Base-by-base conservation (phyloP, 2,113 vertebrate species). In the Odocoileus hemionus region DNA sequence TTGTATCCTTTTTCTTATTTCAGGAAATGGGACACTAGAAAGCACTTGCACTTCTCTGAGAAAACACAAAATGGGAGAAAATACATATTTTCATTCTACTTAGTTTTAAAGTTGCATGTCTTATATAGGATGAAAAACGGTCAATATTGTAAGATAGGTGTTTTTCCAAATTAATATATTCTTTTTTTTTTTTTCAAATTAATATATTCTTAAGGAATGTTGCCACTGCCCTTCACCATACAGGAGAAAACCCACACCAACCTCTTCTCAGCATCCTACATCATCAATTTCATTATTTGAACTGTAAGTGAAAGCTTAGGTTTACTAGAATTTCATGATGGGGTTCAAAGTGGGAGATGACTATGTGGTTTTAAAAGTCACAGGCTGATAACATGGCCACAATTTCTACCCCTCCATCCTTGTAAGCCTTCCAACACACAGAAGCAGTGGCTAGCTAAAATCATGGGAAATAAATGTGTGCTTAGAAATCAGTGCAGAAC, bases 41-140 rank as follows among this genome's bases (percentile, higher is more conserved):
- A 96, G 25, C 1, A 74, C 13, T 83, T 33, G 52, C 28, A 84
- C 79, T 84, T 28, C 30, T 96, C 50, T 58, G 6, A n/a, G 83
- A 57, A 86, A 92, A 23, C 5, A 94, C 8, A 84, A 91, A 88
- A 85, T 64, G 58, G 16, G 25, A 64, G 82, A 64, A 89, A 91
- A 94, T 47, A 91, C 19, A 33, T 15, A 85, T 60, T 86, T 89
- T 61, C 28, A 96, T 15, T 80, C 36, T 43, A 30, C 26, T 91
- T 93, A 80, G 26, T 95, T 95, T 95, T 74, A 95, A 94, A 88
- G 39, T 47, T 84, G 5, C 57, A 43, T 60, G 54, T 52, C 94
- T 95, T 96, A 78, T 89, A 47, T 61, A 95, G 79, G 11, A n/a
- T 70, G 23, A 74, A 67, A 84, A 45, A 86, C 87, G 79, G 9